phyloP scores from a whole-genome alignment of 2,888 invertebrate genomes.

The Hipparchia sbordonii region DNA sequence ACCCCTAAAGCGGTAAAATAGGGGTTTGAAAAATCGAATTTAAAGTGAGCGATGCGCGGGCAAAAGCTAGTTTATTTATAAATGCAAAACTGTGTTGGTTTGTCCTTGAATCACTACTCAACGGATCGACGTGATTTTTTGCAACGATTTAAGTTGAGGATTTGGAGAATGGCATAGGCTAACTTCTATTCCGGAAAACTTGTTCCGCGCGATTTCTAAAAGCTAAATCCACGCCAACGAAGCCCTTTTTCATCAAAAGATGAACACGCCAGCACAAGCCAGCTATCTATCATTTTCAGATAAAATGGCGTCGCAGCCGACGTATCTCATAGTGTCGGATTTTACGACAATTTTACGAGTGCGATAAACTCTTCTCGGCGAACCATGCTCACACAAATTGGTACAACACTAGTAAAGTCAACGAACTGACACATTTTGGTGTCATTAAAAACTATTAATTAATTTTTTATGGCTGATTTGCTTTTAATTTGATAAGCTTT shows the following conservation, averaged over 20 bases:
- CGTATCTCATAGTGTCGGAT: constrained; percentile 52
- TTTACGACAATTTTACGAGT: constrained; percentile 69
- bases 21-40: too few species aligned
- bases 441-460: constrained; percentile 25
- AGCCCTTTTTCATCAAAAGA: background rate
- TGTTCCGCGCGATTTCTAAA: too few species aligned
- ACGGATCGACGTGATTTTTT: too few species aligned
- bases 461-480: constrained; percentile 33
- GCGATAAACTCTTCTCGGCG: constrained; percentile 51
- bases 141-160: too few species aligned
- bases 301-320: constrained; percentile 26
- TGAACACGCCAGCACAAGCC: constrained; percentile 14
- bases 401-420: constrained; percentile 58
- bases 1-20: too few species aligned
- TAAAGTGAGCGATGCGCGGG: too few species aligned
- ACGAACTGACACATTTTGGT: constrained; percentile 51
- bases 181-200: too few species aligned
- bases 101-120: too few species aligned
- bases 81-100: too few species aligned
- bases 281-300: constrained; percentile 32
- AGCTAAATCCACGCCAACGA: background rate
- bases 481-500: constrained; percentile 19
- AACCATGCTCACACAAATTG: constrained; percentile 60
- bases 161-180: too few species aligned
- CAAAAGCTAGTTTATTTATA: too few species aligned